Conservation (phyloP, 1,140 invertebrate genomes). For the Diabrotica undecimpunctata region DNA sequence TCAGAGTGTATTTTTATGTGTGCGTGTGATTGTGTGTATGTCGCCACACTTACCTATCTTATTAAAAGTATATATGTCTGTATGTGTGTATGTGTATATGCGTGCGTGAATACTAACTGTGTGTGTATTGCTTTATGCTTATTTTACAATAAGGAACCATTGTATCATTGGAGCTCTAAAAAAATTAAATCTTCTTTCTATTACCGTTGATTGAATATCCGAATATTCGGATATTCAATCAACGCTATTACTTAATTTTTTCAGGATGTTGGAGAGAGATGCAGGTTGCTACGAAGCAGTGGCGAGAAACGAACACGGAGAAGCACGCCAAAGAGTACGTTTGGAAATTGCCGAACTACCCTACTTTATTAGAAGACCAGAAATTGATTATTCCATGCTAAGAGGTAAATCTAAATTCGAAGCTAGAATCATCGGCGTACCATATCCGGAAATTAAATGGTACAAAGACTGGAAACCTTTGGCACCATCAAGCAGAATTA, state of each 20-base stretch:
- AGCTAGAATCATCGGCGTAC: slow-evolving; percentile 84
- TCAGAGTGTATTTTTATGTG: too few relatives aligned
- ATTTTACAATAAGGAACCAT: too few relatives aligned
- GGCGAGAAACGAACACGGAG: slow-evolving; percentile 89
- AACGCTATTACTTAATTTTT: slow-evolving; percentile 6
- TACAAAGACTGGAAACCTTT: slow-evolving; percentile 95
- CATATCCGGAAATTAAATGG: slow-evolving; percentile 94
- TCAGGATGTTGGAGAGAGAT: slow-evolving; percentile 81
- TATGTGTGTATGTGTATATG: too few relatives aligned
- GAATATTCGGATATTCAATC: too few relatives aligned
- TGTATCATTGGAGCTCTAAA: too few relatives aligned
- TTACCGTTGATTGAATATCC: too few relatives aligned
- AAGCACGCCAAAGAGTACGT: slow-evolving; percentile 76
- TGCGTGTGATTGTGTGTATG: too few relatives aligned
- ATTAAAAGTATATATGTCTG: too few relatives aligned
- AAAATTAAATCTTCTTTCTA: too few relatives aligned
- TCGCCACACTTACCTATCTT: too few relatives aligned
- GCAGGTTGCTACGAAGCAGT: slow-evolving; percentile 92
- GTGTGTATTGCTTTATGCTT: too few relatives aligned
- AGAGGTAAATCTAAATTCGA: slow-evolving; percentile 72
- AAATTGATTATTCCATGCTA: slow-evolving; percentile 75
- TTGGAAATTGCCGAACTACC: slow-evolving; percentile 90
- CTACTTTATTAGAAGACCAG: slow-evolving; percentile 78
- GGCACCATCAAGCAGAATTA: slow-evolving; percentile 72
- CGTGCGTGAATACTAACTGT: too few relatives aligned